Evolutionary conservation across 35 echinoderm and acorn worm genomes (phyloP).

Genomic region (Ptychodera flava): DNA sequence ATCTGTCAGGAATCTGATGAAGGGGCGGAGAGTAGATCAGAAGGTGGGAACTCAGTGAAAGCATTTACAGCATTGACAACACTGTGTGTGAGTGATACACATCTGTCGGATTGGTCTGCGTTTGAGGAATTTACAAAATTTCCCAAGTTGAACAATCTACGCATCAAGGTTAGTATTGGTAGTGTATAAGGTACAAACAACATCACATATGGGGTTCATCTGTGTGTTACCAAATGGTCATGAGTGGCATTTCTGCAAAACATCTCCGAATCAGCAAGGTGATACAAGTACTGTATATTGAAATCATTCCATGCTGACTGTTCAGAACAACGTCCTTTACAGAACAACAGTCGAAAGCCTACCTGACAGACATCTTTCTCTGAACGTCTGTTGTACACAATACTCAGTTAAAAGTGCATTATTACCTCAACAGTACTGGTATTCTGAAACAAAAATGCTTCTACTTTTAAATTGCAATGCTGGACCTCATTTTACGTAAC

Average conservation of each 20-base stretch:
- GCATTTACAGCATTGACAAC: slow-evolving; percentile 38
- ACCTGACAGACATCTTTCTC: too few relatives aligned
- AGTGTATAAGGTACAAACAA: too few relatives aligned
- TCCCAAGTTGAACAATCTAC: slow-evolving; percentile 53
- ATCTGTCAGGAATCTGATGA: background rate
- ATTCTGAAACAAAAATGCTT: too few relatives aligned
- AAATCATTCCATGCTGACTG: too few relatives aligned
- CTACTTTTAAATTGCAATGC: too few relatives aligned
- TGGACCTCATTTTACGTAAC: too few relatives aligned
- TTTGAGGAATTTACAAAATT: slow-evolving; percentile 55
- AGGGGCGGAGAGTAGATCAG: background rate
- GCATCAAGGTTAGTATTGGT: slow-evolving; percentile 54
- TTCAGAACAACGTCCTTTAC: too few relatives aligned
- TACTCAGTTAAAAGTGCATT: too few relatives aligned
- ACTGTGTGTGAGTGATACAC: slow-evolving; percentile 74
- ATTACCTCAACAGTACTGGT: too few relatives aligned
- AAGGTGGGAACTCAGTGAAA: slow-evolving; percentile 5
- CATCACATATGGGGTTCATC: too few relatives aligned
- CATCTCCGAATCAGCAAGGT: background rate
- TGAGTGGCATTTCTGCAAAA: background rate
- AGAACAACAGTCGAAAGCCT: too few relatives aligned
- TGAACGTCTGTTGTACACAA: too few relatives aligned
- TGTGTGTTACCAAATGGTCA: background rate
- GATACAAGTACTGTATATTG: background rate
- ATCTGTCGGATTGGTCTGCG: slow-evolving; percentile 48